Percentiles rank a stretch among this genome's conserved stretches.
Evolutionary conservation across 2,888 invertebrate species (phyloP).

Genomic region (Pammene aurita): DNA sequence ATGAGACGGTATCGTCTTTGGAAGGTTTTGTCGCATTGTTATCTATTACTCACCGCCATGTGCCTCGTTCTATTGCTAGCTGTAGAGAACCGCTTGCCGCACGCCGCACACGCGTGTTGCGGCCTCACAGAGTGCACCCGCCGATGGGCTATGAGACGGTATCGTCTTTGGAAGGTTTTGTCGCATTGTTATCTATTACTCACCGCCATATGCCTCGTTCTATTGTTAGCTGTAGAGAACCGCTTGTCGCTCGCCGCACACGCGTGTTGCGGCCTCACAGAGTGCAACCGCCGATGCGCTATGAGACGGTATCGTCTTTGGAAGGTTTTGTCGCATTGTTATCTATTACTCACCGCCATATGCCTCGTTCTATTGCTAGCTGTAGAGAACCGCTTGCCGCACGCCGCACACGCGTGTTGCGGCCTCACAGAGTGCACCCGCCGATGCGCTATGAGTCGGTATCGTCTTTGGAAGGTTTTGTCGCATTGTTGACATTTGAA

Average conservation of each 20-base stretch:
- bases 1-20: conserved; percentile 70
- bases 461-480: conserved; percentile 70
- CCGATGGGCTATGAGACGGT: conserved; percentile 70
- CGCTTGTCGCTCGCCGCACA: conserved; percentile 72
- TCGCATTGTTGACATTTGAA: conserved; percentile 74
- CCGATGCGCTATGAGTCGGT: conserved; percentile 70
- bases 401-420: conserved; percentile 68
- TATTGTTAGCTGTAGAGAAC: conserved; percentile 72
- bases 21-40: conserved; percentile 71
- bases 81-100: conserved; percentile 73
- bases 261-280: conserved; percentile 61
- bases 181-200: conserved; percentile 61
- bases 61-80: conserved; percentile 69
- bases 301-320: conserved; percentile 57
- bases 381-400: conserved; percentile 73
- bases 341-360: conserved; percentile 67
- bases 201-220: conserved; percentile 74
- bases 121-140: conserved; percentile 62
- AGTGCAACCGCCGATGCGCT: conserved; percentile 69
- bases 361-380: conserved; percentile 69
- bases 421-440: conserved; percentile 62
- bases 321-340: no score
- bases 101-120: conserved; percentile 68
- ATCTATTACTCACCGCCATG: conserved; percentile 67
- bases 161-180: conserved; percentile 70